These are phyloP conservation scores for Urocynchramus pylzowi DNA, from an alignment of 2,113 vertebrate species.

Conservation along the genomic window DNA sequence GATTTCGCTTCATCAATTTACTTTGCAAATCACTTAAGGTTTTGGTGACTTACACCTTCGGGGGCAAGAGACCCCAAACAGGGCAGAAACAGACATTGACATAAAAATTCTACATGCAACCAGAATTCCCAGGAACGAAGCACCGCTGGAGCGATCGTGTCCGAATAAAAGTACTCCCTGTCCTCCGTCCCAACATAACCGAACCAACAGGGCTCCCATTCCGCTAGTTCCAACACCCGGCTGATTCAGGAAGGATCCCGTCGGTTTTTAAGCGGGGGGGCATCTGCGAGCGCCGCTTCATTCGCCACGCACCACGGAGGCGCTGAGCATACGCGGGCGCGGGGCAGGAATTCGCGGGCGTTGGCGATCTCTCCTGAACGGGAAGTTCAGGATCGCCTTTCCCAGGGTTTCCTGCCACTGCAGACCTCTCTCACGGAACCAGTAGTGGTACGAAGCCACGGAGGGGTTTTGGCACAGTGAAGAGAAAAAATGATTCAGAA, in stretches of 20 bases:
- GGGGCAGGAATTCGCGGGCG: neutral
- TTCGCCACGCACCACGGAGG: neutral
- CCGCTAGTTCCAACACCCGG: neutral
- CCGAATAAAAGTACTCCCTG: neutral
- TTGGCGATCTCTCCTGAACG: neutral
- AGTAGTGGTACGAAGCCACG: neutral
- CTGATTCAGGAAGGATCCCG: neutral
- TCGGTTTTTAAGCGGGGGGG: neutral
- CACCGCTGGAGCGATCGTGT: neutral
- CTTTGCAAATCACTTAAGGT: neutral
- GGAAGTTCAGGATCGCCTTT: slow-evolving; percentile 52
- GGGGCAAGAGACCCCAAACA: neutral
- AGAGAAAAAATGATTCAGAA: neutral
- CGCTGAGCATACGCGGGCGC: neutral
- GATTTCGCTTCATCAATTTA: neutral
- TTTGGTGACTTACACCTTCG: neutral
- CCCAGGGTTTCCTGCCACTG: neutral
- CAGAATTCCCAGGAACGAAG: neutral
- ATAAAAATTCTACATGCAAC: neutral
- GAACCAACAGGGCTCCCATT: neutral
- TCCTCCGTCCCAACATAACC: neutral
- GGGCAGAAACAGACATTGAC: neutral
- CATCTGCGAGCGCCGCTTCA: neutral
- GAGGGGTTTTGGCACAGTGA: neutral
- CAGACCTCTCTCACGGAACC: neutral